Base-by-base conservation (phyloP, 2,888 invertebrate species). In the Anarsia innoxiella region DNA sequence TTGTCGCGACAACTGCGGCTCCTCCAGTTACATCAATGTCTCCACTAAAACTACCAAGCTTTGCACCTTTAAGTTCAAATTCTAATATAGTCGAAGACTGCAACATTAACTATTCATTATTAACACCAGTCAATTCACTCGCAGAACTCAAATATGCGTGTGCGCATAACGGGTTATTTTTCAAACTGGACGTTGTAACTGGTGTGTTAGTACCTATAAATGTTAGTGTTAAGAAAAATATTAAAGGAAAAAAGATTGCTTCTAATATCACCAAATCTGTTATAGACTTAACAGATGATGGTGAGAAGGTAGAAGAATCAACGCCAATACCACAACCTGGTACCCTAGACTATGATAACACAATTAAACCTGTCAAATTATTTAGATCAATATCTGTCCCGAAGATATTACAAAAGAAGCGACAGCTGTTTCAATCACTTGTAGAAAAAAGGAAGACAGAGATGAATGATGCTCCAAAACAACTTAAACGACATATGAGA, bases 271-370 rank as follows among this genome's bases (percentile, higher is more conserved):
- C 12, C 46, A 13, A 41, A 11, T 31, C 47, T 4, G 52, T 70
- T 1, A 72, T 79, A 8, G 80, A 82, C 48, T 58, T 82, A 33
- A 82, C 77, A 9, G 66, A 71, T 15, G 77, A 78, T 4, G 42
- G 45, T n/a, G n/a, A n/a, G n/a, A n/a, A n/a, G n/a, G n/a, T n/a
- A n/a, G n/a, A n/a, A n/a, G n/a, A n/a, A n/a, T n/a, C n/a, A n/a
- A n/a, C n/a, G n/a, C n/a, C n/a, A n/a, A n/a, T n/a, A n/a, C n/a
- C n/a, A n/a, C n/a, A n/a, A n/a, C n/a, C n/a, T n/a, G n/a, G n/a
- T n/a, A n/a, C n/a, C n/a, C n/a, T n/a, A n/a, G n/a, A n/a, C n/a
- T n/a, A n/a, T n/a, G n/a, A n/a, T n/a, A n/a, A n/a, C n/a, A n/a
- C n/a, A n/a, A n/a, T 19, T 19, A 19, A 19, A 19, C 19, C 19